Percentiles rank a stretch among this genome's conserved stretches.
phyloP scores from a whole-genome alignment of 2,797 vertebrate species.

The Crenichthys baileyi region DNA sequence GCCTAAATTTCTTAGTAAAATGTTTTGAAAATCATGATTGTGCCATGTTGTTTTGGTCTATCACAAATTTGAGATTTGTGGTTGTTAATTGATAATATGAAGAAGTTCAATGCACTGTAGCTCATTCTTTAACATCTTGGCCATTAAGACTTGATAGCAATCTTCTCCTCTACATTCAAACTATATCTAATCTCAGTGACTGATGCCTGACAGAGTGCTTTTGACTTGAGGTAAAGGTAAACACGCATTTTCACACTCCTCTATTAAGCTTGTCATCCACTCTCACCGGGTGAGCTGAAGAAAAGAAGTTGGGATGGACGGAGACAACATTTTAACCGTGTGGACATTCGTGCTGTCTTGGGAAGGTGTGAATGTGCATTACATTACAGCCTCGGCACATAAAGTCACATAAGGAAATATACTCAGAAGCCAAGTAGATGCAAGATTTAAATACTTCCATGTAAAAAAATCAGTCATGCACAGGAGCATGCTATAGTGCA shows the following conservation, averaged over 20 bases:
- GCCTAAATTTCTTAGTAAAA: too few species aligned
- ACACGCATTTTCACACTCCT: slow-evolving; percentile 48
- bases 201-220: slow-evolving; percentile 57
- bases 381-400: slow-evolving; percentile 20
- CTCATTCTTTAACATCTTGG: not conserved
- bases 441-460: not conserved
- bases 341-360: slow-evolving; percentile 52
- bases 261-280: slow-evolving; percentile 52
- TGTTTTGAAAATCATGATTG: too few species aligned
- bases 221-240: slow-evolving; percentile 50
- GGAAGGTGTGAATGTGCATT: slow-evolving; percentile 62
- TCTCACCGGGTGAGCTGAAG: slow-evolving; percentile 29
- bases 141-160: not conserved
- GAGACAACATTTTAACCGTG: slow-evolving; percentile 50
- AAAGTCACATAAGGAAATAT: slow-evolving; percentile 1
- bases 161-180: slow-evolving; percentile 22
- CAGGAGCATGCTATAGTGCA: not conserved
- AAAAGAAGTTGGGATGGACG: slow-evolving; percentile 21
- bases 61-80: not conserved
- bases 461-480: not conserved
- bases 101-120: not conserved
- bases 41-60: not conserved
- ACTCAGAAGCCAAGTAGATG: not conserved
- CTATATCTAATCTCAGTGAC: slow-evolving; percentile 28
- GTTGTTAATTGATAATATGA: not conserved